Base-by-base conservation (phyloP, 2,888 invertebrate species). In the Thecocarcelia acutangulata region DNA sequence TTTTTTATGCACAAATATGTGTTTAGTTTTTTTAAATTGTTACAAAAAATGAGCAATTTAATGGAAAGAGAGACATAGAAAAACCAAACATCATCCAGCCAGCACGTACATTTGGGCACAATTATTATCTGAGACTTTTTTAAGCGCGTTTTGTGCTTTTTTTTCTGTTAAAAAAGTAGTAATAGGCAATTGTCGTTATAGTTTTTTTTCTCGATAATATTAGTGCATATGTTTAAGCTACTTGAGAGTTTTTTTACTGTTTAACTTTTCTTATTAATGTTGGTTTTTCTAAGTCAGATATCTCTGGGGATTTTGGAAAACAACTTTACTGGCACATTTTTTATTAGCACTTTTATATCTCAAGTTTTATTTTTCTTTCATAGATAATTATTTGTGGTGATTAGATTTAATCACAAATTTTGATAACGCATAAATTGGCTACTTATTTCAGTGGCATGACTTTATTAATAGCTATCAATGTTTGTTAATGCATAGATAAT, bases 251-350 rank as follows among this genome's bases (percentile, higher is more conserved):
- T 28, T 24, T 1, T 33, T 3, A n/a, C n/a, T 50, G 8, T n/a
- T 19, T 37, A 19, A 40, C n/a, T 40, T 76, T 66, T 40, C 13
- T 54, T 33, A 21, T 61, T 46, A 8, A 58, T 70, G 24, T 58
- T 50, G 46, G 1, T 19, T 56, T 33, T 58, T 58, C 21, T 77
- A n/a, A 28, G 21, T 15, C 59, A 59, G 72, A 72, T 58, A 46
- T 73, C 70, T 70, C 19, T 66, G 78, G 66, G 59, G 66, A 78
- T 12, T 77, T 78, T n/a, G n/a, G n/a, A 50, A 61, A 42, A 66
- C 66, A 50, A n/a, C 5, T 2, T 74, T 63, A 19, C 33, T 44
- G 37, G 15, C 24, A 56, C 6, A 56, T 63, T 63, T 79, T 2
- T 24, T 37, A 3, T n/a, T 24, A 24, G 37, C 15, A 40, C 28